phyloP scores from a whole-genome alignment of 2,888 invertebrate species.

The Dysmachus trigonus region DNA sequence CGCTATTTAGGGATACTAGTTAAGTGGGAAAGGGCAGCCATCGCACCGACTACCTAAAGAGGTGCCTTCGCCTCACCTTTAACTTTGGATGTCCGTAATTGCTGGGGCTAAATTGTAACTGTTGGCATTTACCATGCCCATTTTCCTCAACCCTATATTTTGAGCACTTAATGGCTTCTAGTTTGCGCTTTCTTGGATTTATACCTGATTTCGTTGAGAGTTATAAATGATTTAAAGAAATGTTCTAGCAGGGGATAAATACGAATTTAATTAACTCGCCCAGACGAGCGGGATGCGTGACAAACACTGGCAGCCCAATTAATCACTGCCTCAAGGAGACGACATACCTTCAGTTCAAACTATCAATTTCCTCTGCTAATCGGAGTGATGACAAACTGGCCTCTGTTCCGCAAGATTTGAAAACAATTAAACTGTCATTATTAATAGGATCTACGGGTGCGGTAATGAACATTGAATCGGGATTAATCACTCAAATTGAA shows the following conservation, averaged over 20 bases:
- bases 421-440: not conserved
- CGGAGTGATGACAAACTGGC: not conserved
- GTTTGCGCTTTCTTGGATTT: not conserved
- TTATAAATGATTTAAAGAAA: constrained; percentile 21
- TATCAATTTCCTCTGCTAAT: not conserved
- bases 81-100: constrained; percentile 19
- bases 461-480: not conserved
- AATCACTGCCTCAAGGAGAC: not conserved
- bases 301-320: not conserved
- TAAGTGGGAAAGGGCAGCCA: not conserved
- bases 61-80: not conserved
- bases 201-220: not conserved
- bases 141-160: not conserved
- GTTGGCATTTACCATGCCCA: not conserved
- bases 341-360: not conserved
- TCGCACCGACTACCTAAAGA: not conserved
- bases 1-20: constrained; percentile 8
- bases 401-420: not conserved
- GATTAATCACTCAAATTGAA: not conserved
- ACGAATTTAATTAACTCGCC: not conserved
- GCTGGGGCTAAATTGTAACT: not conserved
- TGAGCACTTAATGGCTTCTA: not conserved
- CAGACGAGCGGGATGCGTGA: not conserved
- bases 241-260: not conserved
- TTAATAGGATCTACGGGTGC: not conserved